Evolutionary conservation across 2,113 vertebrate species (phyloP).

Genomic region (Xiphophorus couchianus): DNA sequence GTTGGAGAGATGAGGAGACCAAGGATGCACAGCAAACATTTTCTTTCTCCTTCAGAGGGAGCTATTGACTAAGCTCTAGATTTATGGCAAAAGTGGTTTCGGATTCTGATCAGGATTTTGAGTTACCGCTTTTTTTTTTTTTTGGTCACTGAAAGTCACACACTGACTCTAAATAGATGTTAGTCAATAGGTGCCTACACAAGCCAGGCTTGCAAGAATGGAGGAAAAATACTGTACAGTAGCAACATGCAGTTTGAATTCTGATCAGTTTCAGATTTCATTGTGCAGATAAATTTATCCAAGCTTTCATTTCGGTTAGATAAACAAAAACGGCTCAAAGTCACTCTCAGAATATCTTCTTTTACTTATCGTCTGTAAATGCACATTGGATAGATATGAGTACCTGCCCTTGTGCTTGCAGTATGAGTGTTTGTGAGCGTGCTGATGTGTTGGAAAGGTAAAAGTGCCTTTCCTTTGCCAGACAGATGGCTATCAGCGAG

Average conservation of each 20-base stretch:
- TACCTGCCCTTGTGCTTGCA: slow-evolving; percentile 39
- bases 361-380: slow-evolving; percentile 13
- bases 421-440: slow-evolving; percentile 44
- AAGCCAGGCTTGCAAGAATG: slow-evolving; percentile 17
- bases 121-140: slow-evolving; percentile 23
- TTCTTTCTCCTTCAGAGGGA: slow-evolving; percentile 71
- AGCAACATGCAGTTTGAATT: slow-evolving; percentile 5
- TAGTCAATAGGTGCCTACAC: slow-evolving; percentile 22
- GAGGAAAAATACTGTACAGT: slow-evolving; percentile 11
- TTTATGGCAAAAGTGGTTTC: slow-evolving; percentile 46
- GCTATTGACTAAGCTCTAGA: slow-evolving; percentile 64
- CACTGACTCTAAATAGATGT: slow-evolving; percentile 34
- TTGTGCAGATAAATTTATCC: slow-evolving; percentile 25
- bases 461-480: slow-evolving; percentile 54
- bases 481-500: slow-evolving; percentile 74
- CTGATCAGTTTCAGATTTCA: slow-evolving; percentile 22
- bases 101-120: slow-evolving; percentile 44
- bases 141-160: slow-evolving; percentile 31
- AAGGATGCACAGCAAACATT: slow-evolving; percentile 29
- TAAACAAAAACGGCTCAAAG: slow-evolving; percentile 34
- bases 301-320: slow-evolving; percentile 27
- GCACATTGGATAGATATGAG: slow-evolving; percentile 27
- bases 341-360: slow-evolving; percentile 27
- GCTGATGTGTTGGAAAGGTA: slow-evolving; percentile 58
- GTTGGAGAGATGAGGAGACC: slow-evolving; percentile 12